These are phyloP conservation scores for Ceratina australensis DNA, from an alignment of 1,140 invertebrate genomes.

Conservation along the genomic window DNA sequence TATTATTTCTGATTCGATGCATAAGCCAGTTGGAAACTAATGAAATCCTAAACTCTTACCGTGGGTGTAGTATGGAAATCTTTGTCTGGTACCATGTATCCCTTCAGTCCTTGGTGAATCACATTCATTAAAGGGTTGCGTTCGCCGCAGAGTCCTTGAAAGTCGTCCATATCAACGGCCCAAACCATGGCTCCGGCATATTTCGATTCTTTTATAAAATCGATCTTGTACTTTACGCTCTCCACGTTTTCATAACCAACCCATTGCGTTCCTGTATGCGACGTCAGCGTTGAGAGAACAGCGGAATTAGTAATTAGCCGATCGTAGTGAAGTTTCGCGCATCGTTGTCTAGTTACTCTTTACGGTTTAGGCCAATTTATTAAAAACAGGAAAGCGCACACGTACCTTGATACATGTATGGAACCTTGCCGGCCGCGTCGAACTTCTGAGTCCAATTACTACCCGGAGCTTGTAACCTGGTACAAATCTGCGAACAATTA, in stretches of 20 bases:
- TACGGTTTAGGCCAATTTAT: neutral
- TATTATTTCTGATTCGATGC: too few relatives aligned
- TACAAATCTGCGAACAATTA: conserved; percentile 85
- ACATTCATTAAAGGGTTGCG: conserved; percentile 87
- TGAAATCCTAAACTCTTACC: conserved; percentile 72
- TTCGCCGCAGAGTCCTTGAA: conserved; percentile 87
- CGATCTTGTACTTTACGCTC: conserved; percentile 92
- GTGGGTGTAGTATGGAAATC: conserved; percentile 84
- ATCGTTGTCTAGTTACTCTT: neutral
- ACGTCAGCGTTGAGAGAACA: too few relatives aligned
- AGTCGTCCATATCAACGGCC: conserved; percentile 94
- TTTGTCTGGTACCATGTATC: conserved; percentile 87
- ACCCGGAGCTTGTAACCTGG: conserved; percentile 84
- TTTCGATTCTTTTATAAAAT: conserved; percentile 89
- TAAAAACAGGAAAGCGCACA: neutral
- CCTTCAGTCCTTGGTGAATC: conserved; percentile 86
- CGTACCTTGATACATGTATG: conserved; percentile 90
- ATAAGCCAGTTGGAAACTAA: neutral
- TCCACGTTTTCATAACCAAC: conserved; percentile 92
- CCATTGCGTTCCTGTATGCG: conserved; percentile 87
- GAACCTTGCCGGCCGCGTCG: conserved; percentile 89
- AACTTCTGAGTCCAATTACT: conserved; percentile 88
- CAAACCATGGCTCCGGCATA: conserved; percentile 94
- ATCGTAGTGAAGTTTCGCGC: too few relatives aligned
- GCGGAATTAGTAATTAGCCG: too few relatives aligned